Base-by-base conservation (phyloP, 2,113 vertebrate genomes). In the Archocentrus centrarchus region DNA sequence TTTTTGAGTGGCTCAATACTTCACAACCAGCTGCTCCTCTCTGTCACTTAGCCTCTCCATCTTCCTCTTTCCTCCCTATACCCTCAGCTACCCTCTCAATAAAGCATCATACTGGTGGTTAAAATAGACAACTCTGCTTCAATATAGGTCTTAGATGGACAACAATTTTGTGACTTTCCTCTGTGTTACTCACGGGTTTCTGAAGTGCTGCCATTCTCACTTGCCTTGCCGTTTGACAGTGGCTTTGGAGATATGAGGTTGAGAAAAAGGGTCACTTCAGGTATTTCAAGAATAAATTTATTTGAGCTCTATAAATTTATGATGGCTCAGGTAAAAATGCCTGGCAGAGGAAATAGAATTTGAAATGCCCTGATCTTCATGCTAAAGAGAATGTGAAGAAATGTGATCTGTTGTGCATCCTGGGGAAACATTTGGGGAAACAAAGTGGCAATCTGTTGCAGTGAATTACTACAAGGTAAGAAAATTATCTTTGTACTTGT, bases 31-130 rank as follows among this genome's bases (percentile, higher is more conserved):
- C 80, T 75, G 59, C 61, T 89, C 73, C 39, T 5, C 78, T 86
- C 77, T 82, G 78, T 89, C 87, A 90, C 84, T 92, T 90, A 89
- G 84, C 58, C 55, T 75, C 77, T 93, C 75, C 88, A 82, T 90
- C 82, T 80, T 50, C 30, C 50, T 55, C 81, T 64, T 37, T 73
- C 47, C 55, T 63, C 53, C 70, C 73, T 75, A 75, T 66, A 88
- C n/a, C 30, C 75, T 75, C 47, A 59, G 77, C 79, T 75, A 41
- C 39, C 62, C 87, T 75, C 81, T 89, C 82, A 70, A 81, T 89
- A 89, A 88, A 91, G 64, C 79, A 80, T 75, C 83, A 79, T 20
- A 32, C 58, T 0, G 5, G 47, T 3, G 7, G 79, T 77, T 77
- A 80, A 89, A 90, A 87, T 82, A 88, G 83, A 82, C 55, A 76